These are phyloP conservation scores for Agrochola lota DNA, from an alignment of 2,888 invertebrate genomes.

Conservation along the genomic window DNA sequence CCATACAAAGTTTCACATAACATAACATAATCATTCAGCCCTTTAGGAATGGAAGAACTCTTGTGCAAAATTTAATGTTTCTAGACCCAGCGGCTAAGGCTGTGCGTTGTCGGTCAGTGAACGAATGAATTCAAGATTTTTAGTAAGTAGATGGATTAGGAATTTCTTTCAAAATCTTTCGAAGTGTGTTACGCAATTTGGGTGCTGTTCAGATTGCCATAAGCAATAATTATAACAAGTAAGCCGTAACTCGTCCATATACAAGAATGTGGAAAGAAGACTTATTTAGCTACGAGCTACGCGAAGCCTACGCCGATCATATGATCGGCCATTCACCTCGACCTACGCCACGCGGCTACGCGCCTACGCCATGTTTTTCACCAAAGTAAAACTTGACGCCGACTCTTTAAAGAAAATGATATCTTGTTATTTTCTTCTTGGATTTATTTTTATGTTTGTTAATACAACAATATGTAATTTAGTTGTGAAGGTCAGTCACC, in stretches of 20 bases:
- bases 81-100: no score
- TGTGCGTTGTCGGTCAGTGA: no score
- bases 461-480: not conserved
- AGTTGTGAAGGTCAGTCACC: no score
- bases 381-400: not conserved
- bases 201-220: not conserved
- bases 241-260: no score
- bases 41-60: no score
- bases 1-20: no score
- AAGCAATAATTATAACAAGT: no score
- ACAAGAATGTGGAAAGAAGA: not conserved
- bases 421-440: not conserved
- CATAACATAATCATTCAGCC: no score
- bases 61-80: no score
- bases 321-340: conserved; percentile 39
- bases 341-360: conserved; percentile 32
- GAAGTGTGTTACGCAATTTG: not conserved
- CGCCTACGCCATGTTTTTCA: conserved; percentile 40
- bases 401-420: conserved; percentile 14
- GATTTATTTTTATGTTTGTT: conserved; percentile 6
- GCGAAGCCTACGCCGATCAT: conserved; percentile 29
- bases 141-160: not conserved
- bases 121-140: no score
- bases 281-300: conserved; percentile 35
- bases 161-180: not conserved